phyloP scores from a whole-genome alignment of 2,888 invertebrate species.

The Macaria liturata region DNA sequence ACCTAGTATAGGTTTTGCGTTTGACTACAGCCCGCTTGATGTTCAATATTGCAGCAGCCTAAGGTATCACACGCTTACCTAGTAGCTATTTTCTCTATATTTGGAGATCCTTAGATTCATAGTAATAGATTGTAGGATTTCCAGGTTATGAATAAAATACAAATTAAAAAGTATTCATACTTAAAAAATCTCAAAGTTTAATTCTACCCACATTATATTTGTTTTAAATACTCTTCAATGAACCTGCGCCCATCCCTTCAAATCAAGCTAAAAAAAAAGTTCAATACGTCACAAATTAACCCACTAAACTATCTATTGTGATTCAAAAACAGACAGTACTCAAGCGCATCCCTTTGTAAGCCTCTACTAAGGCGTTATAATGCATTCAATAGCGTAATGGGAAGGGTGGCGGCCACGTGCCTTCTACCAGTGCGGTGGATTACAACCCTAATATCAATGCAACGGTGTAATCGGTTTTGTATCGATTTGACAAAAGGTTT shows the following conservation, averaged over 20 bases:
- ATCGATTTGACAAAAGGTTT: not conserved
- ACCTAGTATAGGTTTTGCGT: too few relatives aligned
- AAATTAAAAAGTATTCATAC: too few relatives aligned
- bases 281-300: conserved; percentile 3
- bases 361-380: conserved; percentile 24
- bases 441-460: conserved; percentile 13
- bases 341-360: conserved; percentile 18
- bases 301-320: not conserved
- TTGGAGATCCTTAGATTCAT: too few relatives aligned
- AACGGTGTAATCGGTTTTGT: conserved; percentile 2
- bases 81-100: too few relatives aligned
- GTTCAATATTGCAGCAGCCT: too few relatives aligned
- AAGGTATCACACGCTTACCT: too few relatives aligned
- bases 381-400: conserved; percentile 15
- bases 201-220: too few relatives aligned
- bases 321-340: not conserved
- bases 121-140: too few relatives aligned
- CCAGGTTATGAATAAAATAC: too few relatives aligned
- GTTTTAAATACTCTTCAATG: too few relatives aligned
- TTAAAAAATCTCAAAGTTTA: too few relatives aligned
- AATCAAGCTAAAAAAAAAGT: not conserved
- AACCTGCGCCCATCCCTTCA: not conserved
- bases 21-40: too few relatives aligned
- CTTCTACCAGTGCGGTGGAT: conserved; percentile 6
- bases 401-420: conserved; percentile 18